Percentiles rank a stretch among this genome's conserved stretches.
phyloP scores from a whole-genome alignment of 2,888 invertebrate genomes.

The Muschampia plurimacula region DNA sequence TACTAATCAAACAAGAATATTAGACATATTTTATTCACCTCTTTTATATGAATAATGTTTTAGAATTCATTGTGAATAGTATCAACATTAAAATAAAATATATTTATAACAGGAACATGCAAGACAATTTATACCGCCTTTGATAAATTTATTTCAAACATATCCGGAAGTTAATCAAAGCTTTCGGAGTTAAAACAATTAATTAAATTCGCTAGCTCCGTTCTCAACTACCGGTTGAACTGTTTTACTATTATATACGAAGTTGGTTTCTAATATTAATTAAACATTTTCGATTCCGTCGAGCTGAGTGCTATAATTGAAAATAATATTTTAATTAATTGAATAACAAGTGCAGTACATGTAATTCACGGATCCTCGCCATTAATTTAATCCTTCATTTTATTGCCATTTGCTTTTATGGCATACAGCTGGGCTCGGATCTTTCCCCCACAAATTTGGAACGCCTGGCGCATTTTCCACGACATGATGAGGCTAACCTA shows the following conservation, averaged over 20 bases:
- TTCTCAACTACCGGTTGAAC: slow-evolving; percentile 3
- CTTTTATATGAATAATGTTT: no score
- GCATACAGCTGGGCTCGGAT: no score
- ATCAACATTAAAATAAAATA: no score
- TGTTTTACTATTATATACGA: background rate
- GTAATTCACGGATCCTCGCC: background rate
- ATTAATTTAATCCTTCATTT: background rate
- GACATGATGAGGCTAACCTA: no score
- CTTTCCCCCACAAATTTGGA: no score
- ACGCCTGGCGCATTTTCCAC: no score
- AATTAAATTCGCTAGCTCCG: slow-evolving; percentile 24
- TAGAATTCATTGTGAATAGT: no score
- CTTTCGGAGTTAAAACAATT: slow-evolving; percentile 18
- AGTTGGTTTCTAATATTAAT: slow-evolving; percentile 27
- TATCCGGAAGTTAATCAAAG: slow-evolving; percentile 15
- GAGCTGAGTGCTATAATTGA: background rate
- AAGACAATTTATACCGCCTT: background rate
- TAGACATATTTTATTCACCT: no score
- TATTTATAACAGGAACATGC: background rate
- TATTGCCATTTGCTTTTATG: background rate
- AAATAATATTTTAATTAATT: slow-evolving; percentile 2
- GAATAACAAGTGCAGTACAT: background rate
- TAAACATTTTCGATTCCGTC: slow-evolving; percentile 22
- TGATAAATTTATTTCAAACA: slow-evolving; percentile 11
- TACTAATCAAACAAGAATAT: no score